Evolutionary conservation across 2,797 vertebrate species (phyloP).

Genomic region (Labroides dimidiatus): DNA sequence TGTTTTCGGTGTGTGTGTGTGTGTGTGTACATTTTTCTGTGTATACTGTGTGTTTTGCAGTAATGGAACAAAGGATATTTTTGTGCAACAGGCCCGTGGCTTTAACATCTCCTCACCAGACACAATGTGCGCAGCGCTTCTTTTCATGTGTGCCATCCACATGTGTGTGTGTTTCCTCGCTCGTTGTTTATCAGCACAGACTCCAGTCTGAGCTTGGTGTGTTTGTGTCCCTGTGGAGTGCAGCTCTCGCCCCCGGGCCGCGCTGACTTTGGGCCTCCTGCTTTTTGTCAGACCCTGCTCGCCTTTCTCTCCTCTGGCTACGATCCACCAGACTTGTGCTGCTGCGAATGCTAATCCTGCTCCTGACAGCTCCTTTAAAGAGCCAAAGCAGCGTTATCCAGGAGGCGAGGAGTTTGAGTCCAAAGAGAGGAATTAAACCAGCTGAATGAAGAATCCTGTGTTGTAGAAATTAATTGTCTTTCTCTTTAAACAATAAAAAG

Average conservation of each 20-base stretch:
- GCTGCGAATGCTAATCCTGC: constrained; percentile 46
- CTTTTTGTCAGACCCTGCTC: constrained; percentile 64
- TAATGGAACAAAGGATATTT: constrained; percentile 72
- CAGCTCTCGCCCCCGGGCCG: constrained; percentile 42
- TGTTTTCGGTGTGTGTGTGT: constrained; percentile 30
- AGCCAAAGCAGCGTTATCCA: constrained; percentile 20
- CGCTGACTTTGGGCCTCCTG: constrained; percentile 61
- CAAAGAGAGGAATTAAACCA: constrained; percentile 25
- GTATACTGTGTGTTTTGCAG: constrained; percentile 40
- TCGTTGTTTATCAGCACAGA: constrained; percentile 49
- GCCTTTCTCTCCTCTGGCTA: constrained; percentile 64
- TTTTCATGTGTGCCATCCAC: constrained; percentile 50
- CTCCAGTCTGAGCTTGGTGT: constrained; percentile 31
- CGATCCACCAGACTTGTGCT: constrained; percentile 47
- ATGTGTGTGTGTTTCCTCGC: constrained; percentile 46
- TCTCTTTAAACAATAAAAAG: constrained; percentile 11
- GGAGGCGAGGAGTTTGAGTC: constrained; percentile 25
- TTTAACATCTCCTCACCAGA: constrained; percentile 69
- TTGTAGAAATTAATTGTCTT: constrained; percentile 18
- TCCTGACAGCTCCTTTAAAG: constrained; percentile 49
- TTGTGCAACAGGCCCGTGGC: constrained; percentile 65
- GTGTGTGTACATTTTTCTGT: constrained; percentile 1
- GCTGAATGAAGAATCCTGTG: constrained; percentile 14
- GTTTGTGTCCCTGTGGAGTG: constrained; percentile 48
- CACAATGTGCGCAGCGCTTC: constrained; percentile 59